Evolutionary conservation across 2,888 invertebrate genomes (phyloP).

Genomic region (Xanthorhoe designata): DNA sequence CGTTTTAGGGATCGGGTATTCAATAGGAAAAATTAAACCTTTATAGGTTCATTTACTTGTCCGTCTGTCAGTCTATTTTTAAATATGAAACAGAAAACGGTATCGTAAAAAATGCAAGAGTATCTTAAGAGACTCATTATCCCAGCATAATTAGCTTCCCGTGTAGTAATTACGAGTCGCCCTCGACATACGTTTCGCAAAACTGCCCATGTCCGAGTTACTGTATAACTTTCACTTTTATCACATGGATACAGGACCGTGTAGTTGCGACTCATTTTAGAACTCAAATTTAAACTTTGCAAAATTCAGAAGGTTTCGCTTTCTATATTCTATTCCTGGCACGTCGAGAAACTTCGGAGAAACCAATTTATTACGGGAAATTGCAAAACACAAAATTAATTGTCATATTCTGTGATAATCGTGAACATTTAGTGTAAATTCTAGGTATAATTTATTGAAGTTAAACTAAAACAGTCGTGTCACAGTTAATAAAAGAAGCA

Average conservation of each 20-base stretch:
- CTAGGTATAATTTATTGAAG: neutral
- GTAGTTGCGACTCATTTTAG: conserved; percentile 30
- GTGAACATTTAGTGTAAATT: neutral
- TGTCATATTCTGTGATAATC: neutral
- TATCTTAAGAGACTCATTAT: conserved; percentile 9
- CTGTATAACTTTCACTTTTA: conserved; percentile 55
- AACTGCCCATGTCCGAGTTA: conserved; percentile 42
- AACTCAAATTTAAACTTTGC: conserved; percentile 22
- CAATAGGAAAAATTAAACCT: too few relatives aligned
- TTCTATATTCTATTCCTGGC: conserved; percentile 26
- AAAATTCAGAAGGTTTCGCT: conserved; percentile 30
- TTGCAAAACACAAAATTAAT: neutral
- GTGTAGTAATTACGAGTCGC: conserved; percentile 50
- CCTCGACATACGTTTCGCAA: conserved; percentile 57
- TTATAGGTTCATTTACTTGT: too few relatives aligned
- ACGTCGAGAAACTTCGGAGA: conserved; percentile 10
- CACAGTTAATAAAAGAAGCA: neutral
- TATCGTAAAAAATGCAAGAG: neutral
- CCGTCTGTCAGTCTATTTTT: too few relatives aligned
- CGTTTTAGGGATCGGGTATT: too few relatives aligned
- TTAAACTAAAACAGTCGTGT: neutral
- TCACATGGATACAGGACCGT: conserved; percentile 36
- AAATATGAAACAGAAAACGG: too few relatives aligned
- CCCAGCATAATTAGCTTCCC: conserved; percentile 20
- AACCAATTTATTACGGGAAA: neutral